These are phyloP conservation scores for Pangasius macronema DNA, from an alignment of 2,797 vertebrate genomes.

Conservation along the genomic window DNA sequence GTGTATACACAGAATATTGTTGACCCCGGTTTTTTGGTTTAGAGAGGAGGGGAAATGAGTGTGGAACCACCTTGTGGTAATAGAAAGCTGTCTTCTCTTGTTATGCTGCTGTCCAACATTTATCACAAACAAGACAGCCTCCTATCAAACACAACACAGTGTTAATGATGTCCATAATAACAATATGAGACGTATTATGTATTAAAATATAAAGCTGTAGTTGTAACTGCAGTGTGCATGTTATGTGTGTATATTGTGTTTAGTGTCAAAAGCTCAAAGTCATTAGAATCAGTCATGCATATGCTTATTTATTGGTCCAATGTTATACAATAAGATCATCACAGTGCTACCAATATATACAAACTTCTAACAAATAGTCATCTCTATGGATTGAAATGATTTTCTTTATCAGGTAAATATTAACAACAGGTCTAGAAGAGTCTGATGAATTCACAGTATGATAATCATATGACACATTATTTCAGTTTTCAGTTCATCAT, in stretches of 20 bases:
- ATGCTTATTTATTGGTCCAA: conserved; percentile 25
- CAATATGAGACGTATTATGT: not conserved
- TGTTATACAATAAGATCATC: conserved; percentile 8
- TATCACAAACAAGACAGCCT: not conserved
- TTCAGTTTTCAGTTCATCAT: conserved; percentile 14
- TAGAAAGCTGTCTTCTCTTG: not conserved
- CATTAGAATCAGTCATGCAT: conserved; percentile 40
- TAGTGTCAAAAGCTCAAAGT: not conserved
- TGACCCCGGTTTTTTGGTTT: not conserved
- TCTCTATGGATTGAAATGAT: not conserved
- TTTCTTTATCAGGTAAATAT: not conserved
- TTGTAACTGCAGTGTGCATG: not conserved
- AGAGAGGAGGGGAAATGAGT: not conserved
- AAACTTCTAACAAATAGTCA: conserved; percentile 14
- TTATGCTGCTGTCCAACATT: not conserved
- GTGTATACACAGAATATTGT: not conserved
- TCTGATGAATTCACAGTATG: conserved; percentile 1
- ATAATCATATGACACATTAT: not conserved
- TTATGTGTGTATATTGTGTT: not conserved
- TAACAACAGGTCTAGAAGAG: not conserved
- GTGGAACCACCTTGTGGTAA: conserved; percentile 31
- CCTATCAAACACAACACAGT: not conserved
- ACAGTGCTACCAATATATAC: conserved; percentile 28
- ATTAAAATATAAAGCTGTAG: not conserved
- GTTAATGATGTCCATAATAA: not conserved